phyloP scores from a whole-genome alignment of 2,888 invertebrate species.

The Acleris sparsana region DNA sequence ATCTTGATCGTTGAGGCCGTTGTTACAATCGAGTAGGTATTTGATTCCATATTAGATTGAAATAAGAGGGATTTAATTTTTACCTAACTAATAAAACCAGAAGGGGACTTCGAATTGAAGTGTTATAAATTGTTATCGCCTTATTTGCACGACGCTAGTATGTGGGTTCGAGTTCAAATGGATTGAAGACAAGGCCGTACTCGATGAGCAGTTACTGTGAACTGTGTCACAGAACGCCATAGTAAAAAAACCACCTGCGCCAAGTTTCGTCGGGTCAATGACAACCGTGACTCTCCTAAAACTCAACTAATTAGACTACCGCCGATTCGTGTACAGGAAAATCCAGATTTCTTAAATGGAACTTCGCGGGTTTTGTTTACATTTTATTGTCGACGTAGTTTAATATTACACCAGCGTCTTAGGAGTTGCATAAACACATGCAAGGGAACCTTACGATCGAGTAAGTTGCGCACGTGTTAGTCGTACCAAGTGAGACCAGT shows the following conservation, averaged over 20 bases:
- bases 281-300: slow-evolving; percentile 51
- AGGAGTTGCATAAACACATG: slow-evolving; percentile 23
- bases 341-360: too few species aligned
- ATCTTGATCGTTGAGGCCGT: slow-evolving; percentile 42
- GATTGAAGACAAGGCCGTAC: slow-evolving; percentile 62
- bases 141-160: not conserved
- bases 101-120: too few species aligned
- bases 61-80: not conserved
- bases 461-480: slow-evolving; percentile 42
- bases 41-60: slow-evolving; percentile 4
- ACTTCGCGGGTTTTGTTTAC: not conserved
- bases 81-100: not conserved
- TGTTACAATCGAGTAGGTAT: slow-evolving; percentile 29
- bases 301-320: slow-evolving; percentile 27
- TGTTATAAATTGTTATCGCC: not conserved
- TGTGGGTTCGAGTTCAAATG: slow-evolving; percentile 1
- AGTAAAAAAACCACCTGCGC: slow-evolving; percentile 48
- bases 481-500: slow-evolving; percentile 45
- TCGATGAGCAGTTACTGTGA: slow-evolving; percentile 74
- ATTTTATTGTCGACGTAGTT: not conserved
- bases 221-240: slow-evolving; percentile 71
- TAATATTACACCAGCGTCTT: not conserved
- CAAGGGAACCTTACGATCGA: slow-evolving; percentile 1
- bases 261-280: slow-evolving; percentile 60
- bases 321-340: not conserved